Evolutionary conservation across 2,888 invertebrate genomes (phyloP).

Genomic region (Nymphalis urticae): DNA sequence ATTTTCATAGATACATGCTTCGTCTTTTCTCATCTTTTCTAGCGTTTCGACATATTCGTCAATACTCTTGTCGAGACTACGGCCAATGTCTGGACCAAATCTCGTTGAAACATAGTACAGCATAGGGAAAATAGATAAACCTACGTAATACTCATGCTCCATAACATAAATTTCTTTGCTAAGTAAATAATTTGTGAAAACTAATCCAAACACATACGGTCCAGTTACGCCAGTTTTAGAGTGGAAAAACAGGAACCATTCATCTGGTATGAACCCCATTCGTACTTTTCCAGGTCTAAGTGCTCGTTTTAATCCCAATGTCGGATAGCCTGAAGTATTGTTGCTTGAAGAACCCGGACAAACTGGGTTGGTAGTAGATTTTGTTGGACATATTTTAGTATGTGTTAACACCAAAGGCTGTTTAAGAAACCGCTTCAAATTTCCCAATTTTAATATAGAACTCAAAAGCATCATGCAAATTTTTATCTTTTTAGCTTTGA

Average conservation of each 20-base stretch:
- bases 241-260: conserved; percentile 91
- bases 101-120: conserved; percentile 82
- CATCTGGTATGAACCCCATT: conserved; percentile 76
- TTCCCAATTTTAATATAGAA: conserved; percentile 20
- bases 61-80: conserved; percentile 84
- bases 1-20: conserved; percentile 71
- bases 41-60: conserved; percentile 81
- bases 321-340: neutral
- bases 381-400: conserved; percentile 37
- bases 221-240: conserved; percentile 93
- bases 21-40: conserved; percentile 76
- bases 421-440: conserved; percentile 4
- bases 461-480: conserved; percentile 5
- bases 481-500: neutral
- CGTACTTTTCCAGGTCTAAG: conserved; percentile 74
- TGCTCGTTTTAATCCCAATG: conserved; percentile 48
- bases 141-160: conserved; percentile 95
- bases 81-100: conserved; percentile 84
- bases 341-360: neutral
- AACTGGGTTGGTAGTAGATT: neutral
- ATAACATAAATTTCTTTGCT: conserved; percentile 96
- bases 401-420: conserved; percentile 28
- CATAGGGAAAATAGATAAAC: conserved; percentile 85
- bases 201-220: conserved; percentile 92
- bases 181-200: conserved; percentile 88